A percentile compares a stretch with the other conserved stretches of the same genome.
phyloP scores from a whole-genome alignment of 2,113 vertebrate genomes.

The Naja naja region DNA sequence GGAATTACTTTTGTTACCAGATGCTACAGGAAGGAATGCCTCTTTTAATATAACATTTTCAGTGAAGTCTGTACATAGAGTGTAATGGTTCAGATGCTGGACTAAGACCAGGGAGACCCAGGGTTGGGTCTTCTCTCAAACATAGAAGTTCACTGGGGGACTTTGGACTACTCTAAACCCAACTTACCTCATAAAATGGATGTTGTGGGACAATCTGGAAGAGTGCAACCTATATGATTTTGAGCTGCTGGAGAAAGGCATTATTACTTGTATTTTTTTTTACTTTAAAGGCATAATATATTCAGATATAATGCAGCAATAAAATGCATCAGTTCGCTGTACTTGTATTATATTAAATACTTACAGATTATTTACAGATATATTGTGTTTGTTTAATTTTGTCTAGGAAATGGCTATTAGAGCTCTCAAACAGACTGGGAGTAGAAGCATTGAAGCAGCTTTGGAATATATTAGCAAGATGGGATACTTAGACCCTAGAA shows the following conservation, averaged over 20 bases:
- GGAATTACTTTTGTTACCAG: background rate
- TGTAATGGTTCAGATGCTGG: background rate
- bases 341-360: background rate
- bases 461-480: constrained; percentile 98
- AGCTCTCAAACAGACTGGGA: constrained; percentile 95
- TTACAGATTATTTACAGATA: background rate
- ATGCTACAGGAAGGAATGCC: background rate
- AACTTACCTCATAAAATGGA: background rate
- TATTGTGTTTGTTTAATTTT: constrained; percentile 2
- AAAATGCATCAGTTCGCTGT: background rate
- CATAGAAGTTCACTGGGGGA: background rate
- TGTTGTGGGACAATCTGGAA: background rate
- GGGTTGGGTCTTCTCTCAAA: background rate
- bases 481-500: constrained; percentile 95
- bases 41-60: background rate
- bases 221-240: background rate
- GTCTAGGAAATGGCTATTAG: constrained; percentile 93
- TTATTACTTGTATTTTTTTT: background rate
- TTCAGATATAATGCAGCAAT: background rate
- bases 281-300: background rate
- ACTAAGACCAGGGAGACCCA: background rate
- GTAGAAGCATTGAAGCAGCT: constrained; percentile 93
- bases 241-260: background rate
- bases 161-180: background rate
- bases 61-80: background rate